phyloP scores from a whole-genome alignment of 2,888 invertebrate genomes.

The Hyposoter didymator region DNA sequence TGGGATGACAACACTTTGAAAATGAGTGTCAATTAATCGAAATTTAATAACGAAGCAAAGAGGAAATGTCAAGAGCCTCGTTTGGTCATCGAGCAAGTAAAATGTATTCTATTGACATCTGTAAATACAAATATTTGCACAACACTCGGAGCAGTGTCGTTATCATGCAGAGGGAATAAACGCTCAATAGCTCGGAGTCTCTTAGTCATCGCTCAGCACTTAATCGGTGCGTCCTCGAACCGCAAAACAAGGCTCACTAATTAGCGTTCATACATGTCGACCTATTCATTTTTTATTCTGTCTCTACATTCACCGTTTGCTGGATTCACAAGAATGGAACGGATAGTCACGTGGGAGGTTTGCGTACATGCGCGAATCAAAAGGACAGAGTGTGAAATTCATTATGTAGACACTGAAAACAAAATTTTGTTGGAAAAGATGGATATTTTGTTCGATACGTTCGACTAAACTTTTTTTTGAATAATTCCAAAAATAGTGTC shows the following conservation, averaged over 20 bases:
- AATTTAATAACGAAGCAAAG: neutral
- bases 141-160: constrained; percentile 7
- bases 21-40: neutral
- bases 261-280: constrained; percentile 3
- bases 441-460: too few species aligned
- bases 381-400: neutral
- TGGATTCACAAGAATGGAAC: constrained; percentile 9
- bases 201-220: constrained; percentile 18
- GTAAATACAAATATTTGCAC: neutral
- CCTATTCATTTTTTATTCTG: constrained; percentile 5
- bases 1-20: neutral
- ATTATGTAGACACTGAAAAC: too few species aligned
- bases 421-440: too few species aligned
- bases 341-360: neutral
- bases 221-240: constrained; percentile 13
- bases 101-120: neutral
- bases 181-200: constrained; percentile 16
- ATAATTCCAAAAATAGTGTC: too few species aligned
- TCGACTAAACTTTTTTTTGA: too few species aligned
- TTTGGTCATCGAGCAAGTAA: neutral
- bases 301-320: neutral
- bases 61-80: neutral
- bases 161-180: neutral
- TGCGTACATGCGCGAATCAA: neutral
- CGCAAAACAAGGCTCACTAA: constrained; percentile 1